Percentiles rank a stretch among this genome's conserved stretches.
These are phyloP conservation scores for Entomobrya proxima DNA, from an alignment of 2,888 invertebrate genomes.

Conservation along the genomic window DNA sequence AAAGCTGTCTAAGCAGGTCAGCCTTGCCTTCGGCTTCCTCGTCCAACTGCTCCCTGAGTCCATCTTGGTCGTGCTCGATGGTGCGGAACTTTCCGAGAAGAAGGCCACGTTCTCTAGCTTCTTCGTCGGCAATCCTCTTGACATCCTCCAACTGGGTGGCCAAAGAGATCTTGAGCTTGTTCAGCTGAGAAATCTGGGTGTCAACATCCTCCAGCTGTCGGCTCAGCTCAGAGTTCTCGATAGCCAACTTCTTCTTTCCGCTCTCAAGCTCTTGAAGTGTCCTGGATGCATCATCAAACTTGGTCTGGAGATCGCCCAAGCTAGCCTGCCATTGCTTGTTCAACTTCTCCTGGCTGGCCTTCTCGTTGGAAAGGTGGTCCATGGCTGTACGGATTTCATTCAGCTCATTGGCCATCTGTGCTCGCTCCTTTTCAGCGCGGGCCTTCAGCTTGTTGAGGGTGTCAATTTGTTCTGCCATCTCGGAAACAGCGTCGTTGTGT, in stretches of 20 bases:
- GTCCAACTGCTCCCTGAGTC: constrained; percentile 98
- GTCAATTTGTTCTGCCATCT: constrained; percentile 99
- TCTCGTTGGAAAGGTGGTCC: constrained; percentile 98
- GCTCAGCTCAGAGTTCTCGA: constrained; percentile 97
- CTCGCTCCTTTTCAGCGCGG: constrained; percentile 98
- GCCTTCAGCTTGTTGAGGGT: constrained; percentile 99
- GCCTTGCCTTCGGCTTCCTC: constrained; percentile 99
- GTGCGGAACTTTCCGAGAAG: constrained; percentile 98
- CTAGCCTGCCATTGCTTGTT: constrained; percentile 98
- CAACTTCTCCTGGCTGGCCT: constrained; percentile 91
- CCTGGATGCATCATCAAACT: constrained; percentile 98
- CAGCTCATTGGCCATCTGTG: constrained; percentile 97
- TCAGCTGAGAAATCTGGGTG: constrained; percentile 96
- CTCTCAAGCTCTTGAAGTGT: constrained; percentile 97
- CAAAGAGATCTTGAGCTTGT: constrained; percentile 97
- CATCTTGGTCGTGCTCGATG: constrained; percentile 92
- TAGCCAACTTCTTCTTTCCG: constrained; percentile 97
- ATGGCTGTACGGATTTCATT: constrained; percentile 98
- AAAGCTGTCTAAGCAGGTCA: constrained; percentile 98
- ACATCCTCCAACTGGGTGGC: constrained; percentile 95
- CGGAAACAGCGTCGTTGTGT: constrained; percentile 99
- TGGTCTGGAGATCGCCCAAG: constrained; percentile 94
- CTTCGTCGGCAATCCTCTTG: constrained; percentile 94
- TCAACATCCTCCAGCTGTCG: constrained; percentile 99
- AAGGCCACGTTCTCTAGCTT: constrained; percentile 94